Base-by-base conservation (phyloP, 2,797 vertebrate genomes). In the Neosalanx taihuensis region DNA sequence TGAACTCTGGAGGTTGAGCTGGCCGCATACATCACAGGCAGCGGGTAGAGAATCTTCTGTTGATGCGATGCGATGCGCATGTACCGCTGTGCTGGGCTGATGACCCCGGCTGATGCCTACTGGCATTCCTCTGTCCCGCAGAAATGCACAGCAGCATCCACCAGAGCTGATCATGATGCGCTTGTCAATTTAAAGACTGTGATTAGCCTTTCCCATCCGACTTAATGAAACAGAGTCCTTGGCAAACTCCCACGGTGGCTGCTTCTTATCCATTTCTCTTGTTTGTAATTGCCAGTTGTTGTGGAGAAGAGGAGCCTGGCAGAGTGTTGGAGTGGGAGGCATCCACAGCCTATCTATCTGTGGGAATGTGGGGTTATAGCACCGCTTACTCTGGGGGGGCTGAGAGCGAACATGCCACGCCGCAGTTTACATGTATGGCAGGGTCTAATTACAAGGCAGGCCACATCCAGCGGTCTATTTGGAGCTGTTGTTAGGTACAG, bases 381-480 rank as follows among this genome's bases (percentile, higher is more conserved):
- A 29, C 10, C 20, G 6, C 26, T 73, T 57, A 29, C 35, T 2
- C 71, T 72, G 70, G 67, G 70, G 67, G 73, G 71, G 70, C 72
- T 56, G 51, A 78, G 64, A 73, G 51, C 66, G 67, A 75, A 74
- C 74, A 67, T 13, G 26, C 75, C 37, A 71, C 69, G 72, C 76
- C 33, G 41, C 63, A 33, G 73, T 78, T 81, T 72, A 67, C 65
- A 84, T 84, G 73, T 73, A 84, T 75, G 81, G 79, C 13, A 76
- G 75, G 80, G 76, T 85, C 76, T 80, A 81, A 86, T 86, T 85
- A 83, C 81, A 75, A 80, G 77, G 63, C 70, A 73, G 70, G 71
- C 53, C 18, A 31, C 67, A 82, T 71, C 76, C 72, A 76, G 71
- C 51, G 35, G 72, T 71, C 49, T 62, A 69, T 75, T 78, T 68